Evolutionary conservation across 1,140 invertebrate species (phyloP), one percentile per base, ranked within the genome.

Genomic region (Drosophila biarmipes): DNA sequence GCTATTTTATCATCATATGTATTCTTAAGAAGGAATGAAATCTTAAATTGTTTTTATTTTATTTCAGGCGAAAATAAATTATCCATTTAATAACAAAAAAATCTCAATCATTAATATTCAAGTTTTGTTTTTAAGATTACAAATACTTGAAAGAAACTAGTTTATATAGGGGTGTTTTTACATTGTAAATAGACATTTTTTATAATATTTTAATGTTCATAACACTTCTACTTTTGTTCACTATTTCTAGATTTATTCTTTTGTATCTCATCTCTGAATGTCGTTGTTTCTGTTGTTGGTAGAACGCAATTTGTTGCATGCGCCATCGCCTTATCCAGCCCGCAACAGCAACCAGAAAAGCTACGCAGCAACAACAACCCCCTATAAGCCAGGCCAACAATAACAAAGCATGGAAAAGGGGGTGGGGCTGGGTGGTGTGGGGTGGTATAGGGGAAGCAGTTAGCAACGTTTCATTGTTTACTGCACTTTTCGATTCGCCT

Each of bases 261-360:
- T 53, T 24, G 11, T 14, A 2, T 27, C 29, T 12, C 34, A 66
- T 46, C 42, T 12, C 14, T 45, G 24, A 67, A 38, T 53, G 12
- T 48, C 21, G 27, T 35, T 68, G 57, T 45, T 37, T 15, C 40
- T 31, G 37, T 53, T 68, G 48, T 54, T 54, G 66, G 45, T 46
- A 75, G 21, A 75, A 75, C 73, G 73, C 73, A 58, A 75, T 75
- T 75, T 75, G 73, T 75, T 64, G 73, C 72, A 73, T 69, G 62
- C 66, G 66, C 40, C 66, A 27, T 54, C 68, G 48, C 31, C 48
- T 68, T 68, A 46, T 54, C 21, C 57, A 66, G 52, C 10, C 17
- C 45, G n/a, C 6, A 29, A 4, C n/a, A 62, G 10, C 34, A 59
- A 29, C 35, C 61, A 62, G 35, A 63, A 55, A 34, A 64, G 34